phyloP scores from a whole-genome alignment of 1,140 invertebrate genomes.

The Gonatopus flavifemur region DNA sequence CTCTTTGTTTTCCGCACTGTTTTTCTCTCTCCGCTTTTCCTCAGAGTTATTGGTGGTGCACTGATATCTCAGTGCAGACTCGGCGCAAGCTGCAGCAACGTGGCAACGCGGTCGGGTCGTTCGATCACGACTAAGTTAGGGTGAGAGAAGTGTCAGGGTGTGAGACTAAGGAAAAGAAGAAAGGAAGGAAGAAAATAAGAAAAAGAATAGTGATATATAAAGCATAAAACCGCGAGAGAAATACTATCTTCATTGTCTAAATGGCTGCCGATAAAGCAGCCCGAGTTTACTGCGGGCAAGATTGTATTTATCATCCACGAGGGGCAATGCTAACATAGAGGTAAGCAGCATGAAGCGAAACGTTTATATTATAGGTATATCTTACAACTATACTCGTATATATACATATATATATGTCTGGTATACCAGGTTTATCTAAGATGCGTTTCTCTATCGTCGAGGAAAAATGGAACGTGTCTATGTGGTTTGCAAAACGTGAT shows the following conservation, averaged over 20 bases:
- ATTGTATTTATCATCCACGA: constrained; percentile 53
- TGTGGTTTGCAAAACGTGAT: neutral
- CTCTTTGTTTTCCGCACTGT: constrained; percentile 5
- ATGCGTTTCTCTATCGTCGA: constrained; percentile 28
- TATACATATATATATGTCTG: too few species aligned
- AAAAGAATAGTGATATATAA: constrained; percentile 48
- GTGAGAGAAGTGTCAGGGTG: too few species aligned
- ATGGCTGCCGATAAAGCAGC: constrained; percentile 51
- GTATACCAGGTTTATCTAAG: constrained; percentile 32
- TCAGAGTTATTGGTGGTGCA: constrained; percentile 41
- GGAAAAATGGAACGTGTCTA: constrained; percentile 30
- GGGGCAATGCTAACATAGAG: constrained; percentile 27
- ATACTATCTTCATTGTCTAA: constrained; percentile 55
- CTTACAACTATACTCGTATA: too few species aligned
- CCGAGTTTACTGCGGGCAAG: constrained; percentile 43
- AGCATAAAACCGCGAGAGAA: constrained; percentile 49
- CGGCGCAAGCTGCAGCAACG: constrained; percentile 25
- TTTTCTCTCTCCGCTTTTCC: constrained; percentile 7
- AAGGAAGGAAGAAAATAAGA: too few species aligned
- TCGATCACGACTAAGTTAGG: too few species aligned
- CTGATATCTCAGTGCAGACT: constrained; percentile 34
- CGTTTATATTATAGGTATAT: constrained; percentile 32
- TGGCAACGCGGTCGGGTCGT: too few species aligned
- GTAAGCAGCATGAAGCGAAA: constrained; percentile 22
- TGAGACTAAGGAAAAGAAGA: too few species aligned